Base-by-base conservation (phyloP, 2,797 vertebrate genomes). In the Chaetophractus vellerosus region DNA sequence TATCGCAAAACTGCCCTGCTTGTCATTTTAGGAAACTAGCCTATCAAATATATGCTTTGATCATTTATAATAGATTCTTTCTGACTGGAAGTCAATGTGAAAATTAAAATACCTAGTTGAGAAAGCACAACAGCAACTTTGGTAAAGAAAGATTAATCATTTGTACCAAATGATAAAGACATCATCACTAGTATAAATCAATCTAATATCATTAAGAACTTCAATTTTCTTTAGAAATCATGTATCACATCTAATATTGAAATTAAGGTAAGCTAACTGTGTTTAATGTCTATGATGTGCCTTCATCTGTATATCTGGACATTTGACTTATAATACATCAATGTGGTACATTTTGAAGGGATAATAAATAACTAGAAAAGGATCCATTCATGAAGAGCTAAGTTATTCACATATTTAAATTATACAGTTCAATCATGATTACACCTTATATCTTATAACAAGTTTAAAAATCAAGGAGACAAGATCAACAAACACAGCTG, bases 51-150 rank as follows among this genome's bases (percentile, higher is more conserved):
- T 28, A 28, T 88, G 50, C 95, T 98, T 98, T 98, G 97, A 98
- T 98, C 92, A 87, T 92, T 88, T 11, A 0, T 95, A 98, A 97
- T 97, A 83, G 74, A 98, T 97, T 97, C 92, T 96, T 98, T 96
- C 96, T 98, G 96, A 98, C 95, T 97, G 63, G 59, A 90, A 98
- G 96, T 98, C 97, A 98, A 94, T 24, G 11, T 97, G 97, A 98
- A 98, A 98, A 98, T 98, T 98, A 97, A 98, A 98, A 98, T 94
- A 94, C 87, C 91, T 98, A 55, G 36, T 96, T 98, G 93, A 97
- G 72, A 96, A 97, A 97, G 31, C 57, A 93, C 59, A 98, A 97
- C 76, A 97, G 21, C 16, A 80, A 6, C 87, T 96, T 89, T 28
- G 5, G 63, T 64, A 97, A 96, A 95, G 31, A 96, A 90, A 96